Evolutionary conservation across 64 coral and sea anemone species (phyloP), one percentile per base, ranked within the genome.

Genomic region (Montipora cactus): DNA sequence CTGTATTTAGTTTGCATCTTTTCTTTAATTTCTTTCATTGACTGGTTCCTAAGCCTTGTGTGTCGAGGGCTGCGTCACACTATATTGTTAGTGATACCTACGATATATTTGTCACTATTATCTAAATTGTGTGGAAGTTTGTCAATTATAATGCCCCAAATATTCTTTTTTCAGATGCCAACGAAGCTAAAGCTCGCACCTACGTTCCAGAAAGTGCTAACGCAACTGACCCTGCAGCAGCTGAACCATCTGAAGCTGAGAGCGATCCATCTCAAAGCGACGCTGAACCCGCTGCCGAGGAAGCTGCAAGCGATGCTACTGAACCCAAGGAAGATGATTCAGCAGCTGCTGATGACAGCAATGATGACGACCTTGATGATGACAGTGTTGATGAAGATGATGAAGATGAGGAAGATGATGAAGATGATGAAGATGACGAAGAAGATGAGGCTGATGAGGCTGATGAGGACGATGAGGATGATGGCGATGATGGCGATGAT

Each of bases 171-270:
- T 71, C 68, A 86, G 82, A 83, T 61, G 67, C 81, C 55, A 58
- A 47, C 59, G 81, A 86, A 68, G 62, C 62, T 71, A 86, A 86
- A 59, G 82, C 82, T 86, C 82, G 82, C 71, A 86, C 70, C 47
- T 86, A 51, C 64, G 82, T 86, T 71, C 82, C 82, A 50, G 82
- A 86, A 86, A 86, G 82, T 19, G 64, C 82, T 37, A 86, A 86
- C 66, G 82, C 82, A 15, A 86, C 82, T 4, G 82, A 86, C 47
- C 82, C 66, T 48, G 82, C 59, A 11, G 82, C 47, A 70, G 66
- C 82, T 86, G 82, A 86, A 67, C 82, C 82, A 51, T 86, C 82
- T 22, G 82, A 86, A 46, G 82, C 82, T 71, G 82, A 86, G 18
- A 86, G 66, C 67, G 82, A 86, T 22, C 66, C 82, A 69, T 45